phyloP scores from a whole-genome alignment of 1,140 invertebrate species.

The Anoplophora glabripennis region DNA sequence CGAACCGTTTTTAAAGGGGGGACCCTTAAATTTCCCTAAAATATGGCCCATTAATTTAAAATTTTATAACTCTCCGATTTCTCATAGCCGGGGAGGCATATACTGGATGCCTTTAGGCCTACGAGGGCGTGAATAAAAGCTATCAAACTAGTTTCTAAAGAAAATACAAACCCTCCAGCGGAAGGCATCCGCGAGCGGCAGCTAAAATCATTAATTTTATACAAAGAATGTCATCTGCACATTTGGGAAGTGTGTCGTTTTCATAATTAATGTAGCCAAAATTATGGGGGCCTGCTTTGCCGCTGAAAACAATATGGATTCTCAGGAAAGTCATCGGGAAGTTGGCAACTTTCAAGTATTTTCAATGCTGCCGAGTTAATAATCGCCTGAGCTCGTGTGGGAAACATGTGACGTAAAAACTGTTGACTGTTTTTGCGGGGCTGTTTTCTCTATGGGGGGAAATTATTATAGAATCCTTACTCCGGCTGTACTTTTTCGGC shows the following conservation, averaged over 20 bases:
- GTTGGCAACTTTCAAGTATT: conserved; percentile 16
- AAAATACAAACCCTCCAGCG: conserved; percentile 32
- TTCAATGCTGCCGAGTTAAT: background rate
- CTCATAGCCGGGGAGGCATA: background rate
- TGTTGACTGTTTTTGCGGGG: too few species aligned
- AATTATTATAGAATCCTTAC: too few species aligned
- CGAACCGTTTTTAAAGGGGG: too few species aligned
- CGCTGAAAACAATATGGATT: conserved; percentile 23
- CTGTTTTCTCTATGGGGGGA: too few species aligned
- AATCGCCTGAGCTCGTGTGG: too few species aligned
- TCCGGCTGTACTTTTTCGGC: too few species aligned
- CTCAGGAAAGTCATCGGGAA: conserved; percentile 21
- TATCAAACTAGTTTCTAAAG: conserved; percentile 21
- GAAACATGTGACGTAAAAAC: too few species aligned
- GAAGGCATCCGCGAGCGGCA: conserved; percentile 22
- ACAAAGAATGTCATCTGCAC: conserved; percentile 35
- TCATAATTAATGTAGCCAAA: conserved; percentile 32
- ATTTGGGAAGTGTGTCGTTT: conserved; percentile 33
- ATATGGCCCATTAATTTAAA: background rate
- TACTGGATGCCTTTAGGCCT: background rate
- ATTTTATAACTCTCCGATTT: conserved; percentile 1
- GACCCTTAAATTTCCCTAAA: too few species aligned
- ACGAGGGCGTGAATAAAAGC: background rate
- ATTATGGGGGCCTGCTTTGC: conserved; percentile 23
- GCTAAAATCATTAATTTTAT: conserved; percentile 32